Base-by-base conservation (phyloP, 1,140 invertebrate genomes). In the Drosophila hydei region DNA sequence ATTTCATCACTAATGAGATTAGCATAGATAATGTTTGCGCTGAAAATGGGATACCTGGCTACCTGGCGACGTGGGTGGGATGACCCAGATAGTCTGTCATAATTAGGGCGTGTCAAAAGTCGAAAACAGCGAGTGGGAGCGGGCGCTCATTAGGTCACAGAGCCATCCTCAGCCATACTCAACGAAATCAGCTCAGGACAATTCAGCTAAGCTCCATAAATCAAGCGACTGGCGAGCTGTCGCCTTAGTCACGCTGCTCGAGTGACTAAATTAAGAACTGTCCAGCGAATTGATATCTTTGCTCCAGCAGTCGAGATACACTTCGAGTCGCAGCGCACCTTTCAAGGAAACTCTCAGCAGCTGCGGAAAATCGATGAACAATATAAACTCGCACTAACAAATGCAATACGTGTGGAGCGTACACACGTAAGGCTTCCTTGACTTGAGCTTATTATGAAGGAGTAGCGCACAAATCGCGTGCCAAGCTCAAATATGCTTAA, bases 1-100 rank as follows among this genome's bases (percentile, higher is more conserved):
- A 51, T 56, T 61, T 45, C 54, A 47, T 73, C 40, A 47, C 54
- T 87, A 84, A 87, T 87, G 48, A 65, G 64, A 87, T 87, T 84
- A 87, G 14, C n/a, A n/a, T 42, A 56, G 80, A 63, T 84, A 80
- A 80, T 65, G 27, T 27, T 54, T 54, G 25, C 51, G 11, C 33
- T 14, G 5, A 21, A 12, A 42, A 51, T 40, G 19, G 36, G 19
- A 56, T 25, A 16, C 21, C 8, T 47, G 30, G 30, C 6, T 33
- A 33, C 11, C 30, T 16, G 16, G 16, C 4, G 38, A 7, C 48
- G 14, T 16, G 16, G n/a, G 25, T 11, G 11, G 7, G 14, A 19
- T 64, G 68, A 71, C 61, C 61, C 27, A 71, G 50, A 71, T 65
- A 65, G 27, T 7, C 14, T 30, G 14, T 8, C 9, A 40, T 11